A percentile compares a stretch with the other conserved stretches of the same genome.
Conservation (phyloP, 1,140 invertebrate species). For the Aphis craccivora region DNA sequence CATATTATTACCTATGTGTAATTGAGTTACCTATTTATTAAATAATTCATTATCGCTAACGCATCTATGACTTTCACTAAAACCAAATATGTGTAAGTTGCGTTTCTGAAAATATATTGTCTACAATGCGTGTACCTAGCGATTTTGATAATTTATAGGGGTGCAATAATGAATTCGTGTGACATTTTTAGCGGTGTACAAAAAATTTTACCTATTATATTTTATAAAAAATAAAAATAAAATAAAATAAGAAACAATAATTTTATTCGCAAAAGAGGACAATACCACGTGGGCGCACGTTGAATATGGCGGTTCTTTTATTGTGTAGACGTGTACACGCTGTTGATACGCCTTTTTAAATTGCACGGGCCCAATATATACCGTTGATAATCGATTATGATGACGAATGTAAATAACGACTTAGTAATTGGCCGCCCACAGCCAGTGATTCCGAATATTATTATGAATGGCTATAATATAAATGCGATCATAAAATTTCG, state of each 20-base stretch:
- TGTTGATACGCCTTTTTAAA: conserved; percentile 42
- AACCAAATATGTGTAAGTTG: not conserved
- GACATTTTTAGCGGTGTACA: not conserved
- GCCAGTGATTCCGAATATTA: not conserved
- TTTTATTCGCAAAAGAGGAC: not conserved
- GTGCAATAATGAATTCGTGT: not conserved
- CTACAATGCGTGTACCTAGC: not conserved
- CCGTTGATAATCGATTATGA: conserved; percentile 44
- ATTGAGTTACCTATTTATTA: not conserved
- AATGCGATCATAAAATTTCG: conserved; percentile 28
- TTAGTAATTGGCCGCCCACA: conserved; percentile 38
- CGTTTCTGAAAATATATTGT: not conserved
- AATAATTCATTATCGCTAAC: not conserved
- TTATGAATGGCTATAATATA: not conserved
- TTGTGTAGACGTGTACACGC: not conserved
- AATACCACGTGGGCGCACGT: not conserved
- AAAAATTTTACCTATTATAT: not conserved
- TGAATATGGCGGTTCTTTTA: conserved; percentile 20
- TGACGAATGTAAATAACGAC: conserved; percentile 47
- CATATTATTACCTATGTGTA: not conserved
- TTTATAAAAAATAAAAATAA: not conserved
- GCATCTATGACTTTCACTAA: not conserved
- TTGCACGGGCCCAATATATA: not conserved
- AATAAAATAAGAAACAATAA: not conserved
- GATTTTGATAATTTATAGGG: too few relatives aligned